These are phyloP conservation scores for Sphaerodactylus townsendi DNA, from an alignment of 2,113 vertebrate species.

Conservation along the genomic window DNA sequence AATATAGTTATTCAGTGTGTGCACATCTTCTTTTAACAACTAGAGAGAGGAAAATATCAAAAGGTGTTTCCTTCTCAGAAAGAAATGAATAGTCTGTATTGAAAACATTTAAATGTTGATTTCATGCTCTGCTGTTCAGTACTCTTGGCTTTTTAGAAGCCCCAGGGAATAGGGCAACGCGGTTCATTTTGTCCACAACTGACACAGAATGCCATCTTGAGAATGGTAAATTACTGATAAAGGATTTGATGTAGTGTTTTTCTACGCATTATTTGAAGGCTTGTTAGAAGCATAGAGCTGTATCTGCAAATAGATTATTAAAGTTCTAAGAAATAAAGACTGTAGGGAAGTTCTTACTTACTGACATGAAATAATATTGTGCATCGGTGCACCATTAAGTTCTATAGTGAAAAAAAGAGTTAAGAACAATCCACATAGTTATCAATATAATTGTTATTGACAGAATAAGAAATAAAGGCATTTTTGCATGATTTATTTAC, in stretches of 20 bases:
- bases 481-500: too few relatives aligned
- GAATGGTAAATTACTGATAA: slow-evolving; percentile 16
- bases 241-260: background rate
- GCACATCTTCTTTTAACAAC: background rate
- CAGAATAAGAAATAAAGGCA: too few relatives aligned
- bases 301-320: background rate
- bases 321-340: background rate
- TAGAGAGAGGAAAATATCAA: background rate
- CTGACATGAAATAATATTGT: background rate
- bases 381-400: too few relatives aligned
- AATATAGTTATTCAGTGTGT: background rate
- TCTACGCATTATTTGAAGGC: background rate
- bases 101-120: background rate
- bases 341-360: background rate
- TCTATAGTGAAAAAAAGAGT: too few relatives aligned
- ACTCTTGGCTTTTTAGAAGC: background rate
- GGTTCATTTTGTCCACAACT: background rate
- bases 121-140: background rate
- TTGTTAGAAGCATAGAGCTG: background rate
- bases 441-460: too few relatives aligned
- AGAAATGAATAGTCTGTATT: background rate
- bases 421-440: too few relatives aligned
- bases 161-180: background rate
- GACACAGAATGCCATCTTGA: slow-evolving; percentile 6
- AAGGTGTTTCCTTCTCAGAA: background rate